A percentile compares a stretch with the other conserved stretches of the same genome.
These are phyloP conservation scores for Chaenogobius annularis DNA, from an alignment of 2,113 vertebrate genomes.

Conservation along the genomic window DNA sequence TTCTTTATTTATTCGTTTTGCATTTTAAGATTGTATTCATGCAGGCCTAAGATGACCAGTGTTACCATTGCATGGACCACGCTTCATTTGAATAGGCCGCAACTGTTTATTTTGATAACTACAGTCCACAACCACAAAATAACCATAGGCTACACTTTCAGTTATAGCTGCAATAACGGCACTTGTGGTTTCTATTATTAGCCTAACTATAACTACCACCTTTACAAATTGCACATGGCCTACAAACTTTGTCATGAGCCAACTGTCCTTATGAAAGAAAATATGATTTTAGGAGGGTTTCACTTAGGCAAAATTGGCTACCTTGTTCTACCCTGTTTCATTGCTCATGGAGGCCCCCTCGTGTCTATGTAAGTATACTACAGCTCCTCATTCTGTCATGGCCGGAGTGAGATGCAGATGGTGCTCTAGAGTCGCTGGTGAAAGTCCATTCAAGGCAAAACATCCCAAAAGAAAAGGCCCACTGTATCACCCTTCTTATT, in stretches of 20 bases:
- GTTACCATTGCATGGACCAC: background rate
- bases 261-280: too few species aligned
- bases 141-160: too few species aligned
- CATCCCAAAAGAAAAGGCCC: background rate
- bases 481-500: background rate
- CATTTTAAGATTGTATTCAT: background rate
- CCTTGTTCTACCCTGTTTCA: background rate
- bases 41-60: background rate
- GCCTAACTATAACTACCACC: too few species aligned
- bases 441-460: background rate
- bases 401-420: constrained; percentile 24
- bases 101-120: too few species aligned
- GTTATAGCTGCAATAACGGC: too few species aligned
- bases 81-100: background rate
- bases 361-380: constrained; percentile 14
- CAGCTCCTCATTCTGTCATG: background rate
- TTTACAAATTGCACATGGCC: too few species aligned
- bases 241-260: too few species aligned
- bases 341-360: constrained; percentile 41
- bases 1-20: background rate
- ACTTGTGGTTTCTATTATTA: too few species aligned
- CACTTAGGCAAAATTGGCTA: too few species aligned
- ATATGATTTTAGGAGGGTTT: too few species aligned
- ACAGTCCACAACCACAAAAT: too few species aligned
- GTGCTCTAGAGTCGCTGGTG: constrained; percentile 31